Percentiles rank a stretch among this genome's conserved stretches.
Evolutionary conservation across 2,113 vertebrate species (phyloP).

Genomic region (Polypterus senegalus): DNA sequence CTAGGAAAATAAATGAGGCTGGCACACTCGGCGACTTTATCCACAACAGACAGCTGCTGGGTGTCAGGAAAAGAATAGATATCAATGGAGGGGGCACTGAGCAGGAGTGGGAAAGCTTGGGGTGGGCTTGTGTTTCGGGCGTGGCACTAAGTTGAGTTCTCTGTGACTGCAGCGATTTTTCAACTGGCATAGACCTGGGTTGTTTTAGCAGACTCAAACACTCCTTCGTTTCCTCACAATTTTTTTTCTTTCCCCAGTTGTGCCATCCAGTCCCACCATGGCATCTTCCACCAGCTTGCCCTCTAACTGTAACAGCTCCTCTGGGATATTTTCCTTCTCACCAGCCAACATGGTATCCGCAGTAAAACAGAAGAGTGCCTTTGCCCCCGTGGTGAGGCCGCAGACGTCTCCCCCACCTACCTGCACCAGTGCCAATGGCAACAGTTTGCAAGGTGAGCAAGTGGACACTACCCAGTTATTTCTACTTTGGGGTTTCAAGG

Average conservation of each 20-base stretch:
- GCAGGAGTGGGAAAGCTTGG: no score
- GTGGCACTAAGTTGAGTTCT: no score
- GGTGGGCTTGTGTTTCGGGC: no score
- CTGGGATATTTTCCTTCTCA: conserved; percentile 96
- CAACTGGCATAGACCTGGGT: no score
- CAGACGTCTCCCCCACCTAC: conserved; percentile 89
- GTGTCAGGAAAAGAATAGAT: no score
- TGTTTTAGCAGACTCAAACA: conserved; percentile 17
- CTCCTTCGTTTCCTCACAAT: conserved; percentile 21
- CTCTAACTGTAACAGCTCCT: conserved; percentile 93
- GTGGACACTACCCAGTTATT: no score
- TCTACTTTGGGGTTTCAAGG: no score
- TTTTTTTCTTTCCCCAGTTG: conserved; percentile 53
- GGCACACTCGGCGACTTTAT: no score
- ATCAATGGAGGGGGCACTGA: no score
- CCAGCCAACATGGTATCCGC: conserved; percentile 97
- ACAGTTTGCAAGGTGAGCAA: conserved; percentile 87
- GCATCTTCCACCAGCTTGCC: conserved; percentile 91
- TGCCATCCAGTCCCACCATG: conserved; percentile 89
- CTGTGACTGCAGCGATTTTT: no score
- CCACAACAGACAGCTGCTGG: no score
- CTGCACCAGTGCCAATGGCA: conserved; percentile 90
- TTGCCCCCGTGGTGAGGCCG: conserved; percentile 89
- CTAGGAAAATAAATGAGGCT: no score
- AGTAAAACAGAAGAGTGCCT: conserved; percentile 96